A percentile compares a stretch with the other conserved stretches of the same genome.
phyloP scores from a whole-genome alignment of 2,113 vertebrate genomes.

The Ptyas mucosa region DNA sequence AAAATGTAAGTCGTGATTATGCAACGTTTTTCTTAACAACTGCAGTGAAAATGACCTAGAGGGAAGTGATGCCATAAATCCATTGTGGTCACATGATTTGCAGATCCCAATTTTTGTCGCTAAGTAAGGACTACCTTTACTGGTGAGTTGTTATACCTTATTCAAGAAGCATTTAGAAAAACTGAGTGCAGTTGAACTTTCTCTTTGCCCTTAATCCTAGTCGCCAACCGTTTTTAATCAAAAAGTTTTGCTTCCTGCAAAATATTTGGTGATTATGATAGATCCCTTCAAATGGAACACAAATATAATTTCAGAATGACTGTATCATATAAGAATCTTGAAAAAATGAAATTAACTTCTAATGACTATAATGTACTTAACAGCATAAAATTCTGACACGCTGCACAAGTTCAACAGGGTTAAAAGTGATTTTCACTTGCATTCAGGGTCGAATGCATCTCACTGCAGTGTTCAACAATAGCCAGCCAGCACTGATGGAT shows the following conservation, averaged over 20 bases:
- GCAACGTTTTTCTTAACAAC: not conserved
- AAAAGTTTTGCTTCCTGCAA: not conserved
- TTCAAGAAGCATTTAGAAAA: not conserved
- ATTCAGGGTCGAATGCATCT: not conserved
- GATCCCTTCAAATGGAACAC: too few relatives aligned
- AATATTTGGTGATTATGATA: not conserved
- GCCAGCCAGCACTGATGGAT: not conserved
- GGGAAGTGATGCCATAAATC: not conserved
- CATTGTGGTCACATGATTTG: not conserved
- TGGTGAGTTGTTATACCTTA: not conserved
- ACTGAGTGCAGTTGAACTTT: not conserved
- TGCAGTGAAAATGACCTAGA: not conserved
- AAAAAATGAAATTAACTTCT: not conserved
- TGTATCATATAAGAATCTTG: too few relatives aligned
- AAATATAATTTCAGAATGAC: too few relatives aligned
- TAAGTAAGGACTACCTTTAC: not conserved
- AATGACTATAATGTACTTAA: not conserved
- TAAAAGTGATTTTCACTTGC: not conserved
- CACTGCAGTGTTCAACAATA: not conserved
- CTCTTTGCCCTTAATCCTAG: not conserved
- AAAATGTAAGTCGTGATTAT: not conserved
- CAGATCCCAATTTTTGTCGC: not conserved
- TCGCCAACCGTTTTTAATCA: not conserved
- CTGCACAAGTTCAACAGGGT: not conserved
- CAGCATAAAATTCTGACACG: not conserved